Evolutionary conservation across 2,113 vertebrate species (phyloP), one percentile per base, ranked within the genome.

Genomic region (Oryzias javanicus): DNA sequence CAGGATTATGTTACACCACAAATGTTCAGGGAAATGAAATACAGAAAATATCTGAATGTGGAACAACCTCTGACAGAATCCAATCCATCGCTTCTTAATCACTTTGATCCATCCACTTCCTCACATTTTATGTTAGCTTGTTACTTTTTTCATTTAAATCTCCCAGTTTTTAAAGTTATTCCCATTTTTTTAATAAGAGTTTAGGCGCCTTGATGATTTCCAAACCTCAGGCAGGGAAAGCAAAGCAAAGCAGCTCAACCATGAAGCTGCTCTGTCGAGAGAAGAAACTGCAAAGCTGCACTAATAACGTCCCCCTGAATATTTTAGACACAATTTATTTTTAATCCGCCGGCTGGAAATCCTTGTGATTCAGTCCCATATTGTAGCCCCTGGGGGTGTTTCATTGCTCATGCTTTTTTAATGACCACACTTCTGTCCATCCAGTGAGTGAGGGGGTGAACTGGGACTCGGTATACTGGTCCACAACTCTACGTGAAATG

Each of bases 281-380:
- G 64, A 61, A 59, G 74, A 76, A 83, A 85, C 77, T 60, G 72
- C 80, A 82, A 83, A 83, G 64, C 79, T 78, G 69, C 79, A 56
- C 67, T 88, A 89, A 90, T 87, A 84, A 84, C 56, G 54, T 72
- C 60, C 64, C 82, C 55, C 67, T 89, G 86, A 91, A 91, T 90
- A 90, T 91, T 92, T 91, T 83, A 91, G 76, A 86, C 80, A 72
- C 86, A 87, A 89, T 91, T 90, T 89, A 89, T 89, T 80, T 91
- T 86, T 89, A 81, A 89, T 90, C 88, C 49, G 62, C 73, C 56
- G 76, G 80, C 83, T 88, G 84, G 74, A 87, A 89, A 88, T 85
- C 76, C 60, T 64, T 87, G 73, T 65, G 81, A 87, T 84, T 83
- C 85, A 74, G 86, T 89, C 89, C 83, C 86, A 89, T 86, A 88